phyloP scores from a whole-genome alignment of 2,888 invertebrate species.

The Noctuana brunneofusca region DNA sequence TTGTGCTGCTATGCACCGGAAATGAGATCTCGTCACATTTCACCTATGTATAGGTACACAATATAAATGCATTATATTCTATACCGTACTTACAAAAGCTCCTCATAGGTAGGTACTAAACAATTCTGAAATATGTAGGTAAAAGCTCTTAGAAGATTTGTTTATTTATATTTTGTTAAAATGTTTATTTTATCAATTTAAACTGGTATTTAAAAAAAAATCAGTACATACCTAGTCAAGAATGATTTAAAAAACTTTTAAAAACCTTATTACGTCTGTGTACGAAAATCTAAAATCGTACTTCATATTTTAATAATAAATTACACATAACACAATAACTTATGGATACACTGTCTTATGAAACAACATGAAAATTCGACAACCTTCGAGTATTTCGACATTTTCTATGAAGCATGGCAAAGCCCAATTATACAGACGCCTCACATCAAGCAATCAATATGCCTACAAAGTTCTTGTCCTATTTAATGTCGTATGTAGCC shows the following conservation, averaged over 20 bases:
- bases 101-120: not conserved
- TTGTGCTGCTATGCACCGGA: constrained; percentile 67
- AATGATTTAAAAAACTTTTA: not conserved
- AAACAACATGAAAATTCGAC: no score
- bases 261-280: no score
- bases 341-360: no score
- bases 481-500: not conserved
- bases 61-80: constrained; percentile 17
- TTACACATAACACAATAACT: no score
- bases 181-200: no score
- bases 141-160: not conserved
- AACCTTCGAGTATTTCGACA: no score
- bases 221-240: not conserved
- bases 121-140: not conserved
- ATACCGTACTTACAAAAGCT: not conserved
- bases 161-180: no score
- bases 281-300: no score
- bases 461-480: not conserved
- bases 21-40: constrained; percentile 63
- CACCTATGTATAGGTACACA: constrained; percentile 40
- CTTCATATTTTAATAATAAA: no score
- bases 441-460: not conserved
- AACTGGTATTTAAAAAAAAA: no score
- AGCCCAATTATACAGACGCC: not conserved
- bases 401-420: no score